Evolutionary conservation across 53 echinoderm and acorn worm species (phyloP).

Genomic region (Zoroaster sp.): DNA sequence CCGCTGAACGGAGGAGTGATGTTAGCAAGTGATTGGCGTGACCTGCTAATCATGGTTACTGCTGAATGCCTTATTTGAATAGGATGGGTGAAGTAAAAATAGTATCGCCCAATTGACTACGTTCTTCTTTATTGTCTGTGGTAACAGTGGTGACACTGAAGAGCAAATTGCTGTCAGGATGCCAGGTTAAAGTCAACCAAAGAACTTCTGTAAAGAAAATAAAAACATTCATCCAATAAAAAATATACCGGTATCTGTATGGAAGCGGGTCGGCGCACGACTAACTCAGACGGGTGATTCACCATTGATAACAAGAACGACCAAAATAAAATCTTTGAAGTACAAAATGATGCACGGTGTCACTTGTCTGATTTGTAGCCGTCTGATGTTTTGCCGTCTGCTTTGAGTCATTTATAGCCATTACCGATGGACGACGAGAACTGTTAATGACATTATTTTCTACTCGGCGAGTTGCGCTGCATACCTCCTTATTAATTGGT

Average conservation of each 20-base stretch:
- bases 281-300: too few relatives aligned
- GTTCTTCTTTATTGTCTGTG: neutral
- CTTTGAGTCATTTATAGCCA: neutral
- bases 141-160: constrained; percentile 23
- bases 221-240: neutral
- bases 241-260: too few relatives aligned
- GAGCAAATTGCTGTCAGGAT: neutral
- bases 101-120: neutral
- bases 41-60: constrained; percentile 18
- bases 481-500: too few relatives aligned
- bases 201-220: neutral
- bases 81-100: constrained; percentile 3
- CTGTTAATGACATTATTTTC: neutral
- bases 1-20: constrained; percentile 7
- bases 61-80: constrained; percentile 20
- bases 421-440: neutral
- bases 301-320: neutral
- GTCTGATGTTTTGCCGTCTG: neutral
- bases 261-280: too few relatives aligned
- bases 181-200: neutral
- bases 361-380: too few relatives aligned
- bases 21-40: constrained; percentile 38
- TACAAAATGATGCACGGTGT: too few relatives aligned
- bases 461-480: neutral
- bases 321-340: too few relatives aligned